These are phyloP conservation scores for Dysdera silvatica DNA, from an alignment of 1,140 invertebrate species.

Conservation along the genomic window DNA sequence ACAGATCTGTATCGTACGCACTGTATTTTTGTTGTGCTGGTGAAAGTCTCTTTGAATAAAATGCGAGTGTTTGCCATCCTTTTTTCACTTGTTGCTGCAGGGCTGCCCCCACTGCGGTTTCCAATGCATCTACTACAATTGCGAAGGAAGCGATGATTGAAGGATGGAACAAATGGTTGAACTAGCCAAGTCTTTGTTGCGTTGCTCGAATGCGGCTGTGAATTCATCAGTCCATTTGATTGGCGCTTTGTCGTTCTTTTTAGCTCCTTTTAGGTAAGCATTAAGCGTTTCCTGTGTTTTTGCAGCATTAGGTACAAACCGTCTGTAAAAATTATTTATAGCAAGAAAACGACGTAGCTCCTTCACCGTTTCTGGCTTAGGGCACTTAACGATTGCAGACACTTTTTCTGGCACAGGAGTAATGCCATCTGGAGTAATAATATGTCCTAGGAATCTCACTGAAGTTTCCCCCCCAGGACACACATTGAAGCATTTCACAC, in stretches of 20 bases:
- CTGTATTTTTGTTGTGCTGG: slow-evolving; percentile 17
- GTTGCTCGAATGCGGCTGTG: slow-evolving; percentile 38
- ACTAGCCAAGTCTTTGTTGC: slow-evolving; percentile 38
- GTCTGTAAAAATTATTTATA: slow-evolving; percentile 42
- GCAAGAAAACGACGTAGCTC: slow-evolving; percentile 40
- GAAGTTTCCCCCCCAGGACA: too few relatives aligned
- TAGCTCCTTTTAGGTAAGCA: background rate
- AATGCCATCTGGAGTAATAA: slow-evolving; percentile 7
- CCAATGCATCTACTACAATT: slow-evolving; percentile 20
- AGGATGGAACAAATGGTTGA: slow-evolving; percentile 10
- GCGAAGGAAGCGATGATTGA: background rate
- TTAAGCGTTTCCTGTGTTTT: background rate
- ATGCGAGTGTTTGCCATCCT: slow-evolving; percentile 26
- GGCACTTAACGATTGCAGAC: slow-evolving; percentile 17
- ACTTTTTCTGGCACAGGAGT: background rate
- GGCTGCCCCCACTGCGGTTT: slow-evolving; percentile 13
- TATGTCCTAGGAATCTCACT: slow-evolving; percentile 21
- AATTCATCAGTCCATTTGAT: slow-evolving; percentile 27
- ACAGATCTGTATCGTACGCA: slow-evolving; percentile 34
- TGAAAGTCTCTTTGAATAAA: slow-evolving; percentile 21
- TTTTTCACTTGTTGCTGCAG: slow-evolving; percentile 6
- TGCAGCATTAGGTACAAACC: slow-evolving; percentile 9
- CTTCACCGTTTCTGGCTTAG: slow-evolving; percentile 37
- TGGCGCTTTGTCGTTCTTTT: background rate
- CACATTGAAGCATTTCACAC: too few relatives aligned